These are phyloP conservation scores for Trigoniulus corallinus DNA, from an alignment of 1,140 invertebrate species.

Conservation along the genomic window DNA sequence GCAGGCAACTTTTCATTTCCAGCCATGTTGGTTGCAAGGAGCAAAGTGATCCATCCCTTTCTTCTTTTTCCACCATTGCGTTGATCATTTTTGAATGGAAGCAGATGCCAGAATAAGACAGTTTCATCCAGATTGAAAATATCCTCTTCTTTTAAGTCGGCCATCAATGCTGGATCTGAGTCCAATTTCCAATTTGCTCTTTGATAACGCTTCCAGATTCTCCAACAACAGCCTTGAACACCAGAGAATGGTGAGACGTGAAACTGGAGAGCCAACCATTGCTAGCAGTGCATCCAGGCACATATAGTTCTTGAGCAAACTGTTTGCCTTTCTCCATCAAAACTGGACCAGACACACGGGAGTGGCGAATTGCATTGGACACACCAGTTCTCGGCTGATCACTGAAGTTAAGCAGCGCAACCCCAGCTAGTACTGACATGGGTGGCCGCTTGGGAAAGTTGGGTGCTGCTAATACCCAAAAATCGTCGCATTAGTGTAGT, in stretches of 20 bases:
- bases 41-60: too few species aligned
- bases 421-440: too few species aligned
- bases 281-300: not conserved
- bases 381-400: too few species aligned
- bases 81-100: slow-evolving; percentile 13
- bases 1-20: slow-evolving; percentile 12
- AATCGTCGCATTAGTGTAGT: too few species aligned
- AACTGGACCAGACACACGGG: not conserved
- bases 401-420: too few species aligned
- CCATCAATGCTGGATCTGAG: not conserved
- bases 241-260: not conserved
- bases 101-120: slow-evolving; percentile 12
- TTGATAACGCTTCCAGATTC: slow-evolving; percentile 3
- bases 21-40: slow-evolving; percentile 10
- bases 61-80: slow-evolving; percentile 14
- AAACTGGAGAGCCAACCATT: slow-evolving; percentile 3
- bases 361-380: too few species aligned
- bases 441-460: too few species aligned
- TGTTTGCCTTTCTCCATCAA: not conserved
- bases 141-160: slow-evolving; percentile 15
- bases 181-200: slow-evolving; percentile 1
- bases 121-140: slow-evolving; percentile 15
- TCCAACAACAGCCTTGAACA: slow-evolving; percentile 4
- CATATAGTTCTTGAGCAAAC: not conserved
- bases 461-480: too few species aligned